Evolutionary conservation across 1,140 invertebrate species (phyloP).

Genomic region (Aporrectodea caliginosa): DNA sequence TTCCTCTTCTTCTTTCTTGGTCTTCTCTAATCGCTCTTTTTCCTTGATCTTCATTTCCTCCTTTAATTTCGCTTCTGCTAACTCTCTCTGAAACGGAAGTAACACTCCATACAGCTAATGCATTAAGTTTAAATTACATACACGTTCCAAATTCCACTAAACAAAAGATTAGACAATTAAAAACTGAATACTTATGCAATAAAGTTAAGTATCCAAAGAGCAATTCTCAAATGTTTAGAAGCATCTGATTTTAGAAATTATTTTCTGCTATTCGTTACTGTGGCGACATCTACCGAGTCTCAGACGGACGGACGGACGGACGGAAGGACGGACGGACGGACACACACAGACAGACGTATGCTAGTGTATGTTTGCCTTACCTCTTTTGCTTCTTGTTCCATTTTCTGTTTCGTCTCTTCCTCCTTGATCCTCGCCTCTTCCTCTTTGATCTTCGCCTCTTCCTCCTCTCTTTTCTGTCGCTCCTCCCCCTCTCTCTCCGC

Average conservation of each 20-base stretch:
- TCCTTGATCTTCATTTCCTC: background rate
- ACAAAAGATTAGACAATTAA: background rate
- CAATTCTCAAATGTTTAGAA: background rate
- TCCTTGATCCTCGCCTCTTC: background rate
- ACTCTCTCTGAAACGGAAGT: background rate
- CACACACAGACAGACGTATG: background rate
- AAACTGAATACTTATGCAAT: background rate
- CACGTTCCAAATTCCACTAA: background rate
- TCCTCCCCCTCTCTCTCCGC: background rate
- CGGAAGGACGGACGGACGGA: too few relatives aligned
- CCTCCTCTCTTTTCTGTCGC: background rate
- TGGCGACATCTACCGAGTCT: background rate
- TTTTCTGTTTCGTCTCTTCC: background rate
- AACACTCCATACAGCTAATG: too few relatives aligned
- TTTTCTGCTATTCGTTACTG: background rate
- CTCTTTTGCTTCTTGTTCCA: background rate
- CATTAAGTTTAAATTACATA: too few relatives aligned
- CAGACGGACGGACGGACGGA: too few relatives aligned
- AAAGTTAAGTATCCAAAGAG: background rate
- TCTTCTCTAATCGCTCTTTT: background rate
- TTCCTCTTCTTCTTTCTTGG: background rate
- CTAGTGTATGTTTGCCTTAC: background rate
- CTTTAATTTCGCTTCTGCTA: background rate
- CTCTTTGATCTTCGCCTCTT: background rate
- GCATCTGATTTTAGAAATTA: background rate